A percentile compares a stretch with the other conserved stretches of the same genome.
Conservation (phyloP, 2,888 invertebrate genomes). For the Eupithecia pulchellata region DNA sequence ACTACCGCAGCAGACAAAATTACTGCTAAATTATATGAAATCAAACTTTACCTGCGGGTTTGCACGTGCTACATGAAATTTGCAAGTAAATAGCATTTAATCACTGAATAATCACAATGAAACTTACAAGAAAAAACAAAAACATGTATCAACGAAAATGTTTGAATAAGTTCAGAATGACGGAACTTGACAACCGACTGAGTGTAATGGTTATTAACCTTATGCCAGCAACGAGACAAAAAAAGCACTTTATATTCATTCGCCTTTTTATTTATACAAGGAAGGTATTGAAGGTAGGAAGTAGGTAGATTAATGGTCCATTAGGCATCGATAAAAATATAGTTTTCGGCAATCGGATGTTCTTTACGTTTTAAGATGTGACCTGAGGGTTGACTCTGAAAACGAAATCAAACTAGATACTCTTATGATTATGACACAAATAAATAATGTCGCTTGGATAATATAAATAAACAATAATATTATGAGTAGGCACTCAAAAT, state of each 20-base stretch:
- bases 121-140: slow-evolving; percentile 6
- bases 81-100: slow-evolving; percentile 9
- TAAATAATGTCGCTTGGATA: too few species aligned
- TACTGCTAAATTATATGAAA: slow-evolving; percentile 11
- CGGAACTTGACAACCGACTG: slow-evolving; percentile 20
- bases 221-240: slow-evolving; percentile 28
- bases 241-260: slow-evolving; percentile 25
- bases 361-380: too few species aligned
- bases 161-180: slow-evolving; percentile 6
- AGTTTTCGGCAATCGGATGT: background rate
- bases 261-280: slow-evolving; percentile 31
- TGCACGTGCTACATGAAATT: slow-evolving; percentile 18
- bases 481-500: too few species aligned
- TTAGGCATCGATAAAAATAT: background rate
- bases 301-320: background rate
- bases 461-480: too few species aligned
- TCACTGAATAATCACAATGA: slow-evolving; percentile 7
- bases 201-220: slow-evolving; percentile 20
- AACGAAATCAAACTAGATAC: too few species aligned
- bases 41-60: slow-evolving; percentile 3
- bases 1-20: slow-evolving; percentile 10
- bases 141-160: background rate
- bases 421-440: too few species aligned
- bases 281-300: slow-evolving; percentile 35
- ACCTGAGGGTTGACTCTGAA: too few species aligned